Conservation (phyloP, 23 tunicate species). For the Phallusia fumigata region DNA sequence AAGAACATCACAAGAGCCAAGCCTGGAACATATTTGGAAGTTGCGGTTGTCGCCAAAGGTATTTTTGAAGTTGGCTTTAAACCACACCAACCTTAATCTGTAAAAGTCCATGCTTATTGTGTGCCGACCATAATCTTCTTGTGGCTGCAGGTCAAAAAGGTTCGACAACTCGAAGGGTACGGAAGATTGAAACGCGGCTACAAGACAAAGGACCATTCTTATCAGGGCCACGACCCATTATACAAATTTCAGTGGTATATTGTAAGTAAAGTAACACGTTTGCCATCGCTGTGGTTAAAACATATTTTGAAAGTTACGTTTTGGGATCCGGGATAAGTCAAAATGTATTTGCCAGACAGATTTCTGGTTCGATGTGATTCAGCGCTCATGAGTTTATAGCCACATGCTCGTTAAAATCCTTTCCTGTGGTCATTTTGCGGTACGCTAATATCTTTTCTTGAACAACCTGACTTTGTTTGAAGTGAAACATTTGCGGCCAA, state of each 20-base stretch:
- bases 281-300: too few species aligned
- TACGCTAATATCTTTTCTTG: too few species aligned
- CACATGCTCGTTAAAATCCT: not conserved
- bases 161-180: constrained; percentile 77
- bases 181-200: constrained; percentile 78
- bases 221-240: constrained; percentile 76
- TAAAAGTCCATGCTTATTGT: too few species aligned
- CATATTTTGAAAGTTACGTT: too few species aligned
- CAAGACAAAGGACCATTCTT: constrained; percentile 41
- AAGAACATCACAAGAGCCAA: constrained; percentile 19
- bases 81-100: too few species aligned
- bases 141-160: constrained; percentile 46
- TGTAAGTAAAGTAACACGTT: constrained; percentile 69
- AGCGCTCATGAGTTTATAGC: not conserved
- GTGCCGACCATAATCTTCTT: not conserved
- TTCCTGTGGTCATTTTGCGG: not conserved
- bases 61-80: not conserved
- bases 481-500: too few species aligned
- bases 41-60: constrained; percentile 48
- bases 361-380: too few species aligned
- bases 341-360: too few species aligned
- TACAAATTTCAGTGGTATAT: constrained; percentile 85
- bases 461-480: too few species aligned
- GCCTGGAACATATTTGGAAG: constrained; percentile 19
- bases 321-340: too few species aligned